Percentiles rank a stretch among this genome's conserved stretches.
These are phyloP conservation scores for Bombus superbus DNA, from an alignment of 1,140 invertebrate genomes.

Conservation along the genomic window DNA sequence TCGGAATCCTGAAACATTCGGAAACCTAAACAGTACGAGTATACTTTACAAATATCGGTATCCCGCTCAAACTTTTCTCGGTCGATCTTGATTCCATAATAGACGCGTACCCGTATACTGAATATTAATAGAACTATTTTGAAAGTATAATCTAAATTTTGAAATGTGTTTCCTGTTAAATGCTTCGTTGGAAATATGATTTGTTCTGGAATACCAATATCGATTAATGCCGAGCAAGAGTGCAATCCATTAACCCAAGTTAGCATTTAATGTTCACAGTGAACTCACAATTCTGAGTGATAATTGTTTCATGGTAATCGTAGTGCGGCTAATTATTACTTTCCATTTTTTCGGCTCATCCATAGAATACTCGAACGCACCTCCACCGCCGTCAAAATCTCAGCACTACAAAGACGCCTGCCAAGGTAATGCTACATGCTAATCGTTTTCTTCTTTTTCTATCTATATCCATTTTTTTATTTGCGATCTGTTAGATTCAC, in stretches of 20 bases:
- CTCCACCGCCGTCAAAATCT: slow-evolving; percentile 86
- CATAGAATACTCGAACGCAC: slow-evolving; percentile 86
- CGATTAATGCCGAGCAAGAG: slow-evolving; percentile 66
- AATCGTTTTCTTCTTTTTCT: slow-evolving; percentile 39
- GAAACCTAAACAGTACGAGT: too few relatives aligned
- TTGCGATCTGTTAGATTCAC: too few relatives aligned
- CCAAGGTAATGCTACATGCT: slow-evolving; percentile 83
- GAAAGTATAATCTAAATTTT: slow-evolving; percentile 1
- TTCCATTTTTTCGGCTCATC: slow-evolving; percentile 77
- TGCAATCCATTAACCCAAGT: slow-evolving; percentile 17
- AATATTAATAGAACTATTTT: not conserved
- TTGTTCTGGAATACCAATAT: slow-evolving; percentile 67
- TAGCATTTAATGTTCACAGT: slow-evolving; percentile 33
- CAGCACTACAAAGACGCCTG: slow-evolving; percentile 84
- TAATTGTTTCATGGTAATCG: slow-evolving; percentile 31
- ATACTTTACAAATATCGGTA: too few relatives aligned
- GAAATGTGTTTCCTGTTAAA: slow-evolving; percentile 1
- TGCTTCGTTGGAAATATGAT: not conserved
- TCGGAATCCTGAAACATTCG: too few relatives aligned
- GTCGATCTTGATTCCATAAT: too few relatives aligned
- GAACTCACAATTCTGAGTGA: slow-evolving; percentile 19
- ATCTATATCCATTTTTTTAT: not conserved
- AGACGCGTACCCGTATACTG: not conserved
- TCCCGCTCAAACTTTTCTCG: too few relatives aligned
- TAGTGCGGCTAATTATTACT: slow-evolving; percentile 73